These are phyloP conservation scores for Phortica okadai DNA, from an alignment of 2,888 invertebrate genomes.

Conservation along the genomic window DNA sequence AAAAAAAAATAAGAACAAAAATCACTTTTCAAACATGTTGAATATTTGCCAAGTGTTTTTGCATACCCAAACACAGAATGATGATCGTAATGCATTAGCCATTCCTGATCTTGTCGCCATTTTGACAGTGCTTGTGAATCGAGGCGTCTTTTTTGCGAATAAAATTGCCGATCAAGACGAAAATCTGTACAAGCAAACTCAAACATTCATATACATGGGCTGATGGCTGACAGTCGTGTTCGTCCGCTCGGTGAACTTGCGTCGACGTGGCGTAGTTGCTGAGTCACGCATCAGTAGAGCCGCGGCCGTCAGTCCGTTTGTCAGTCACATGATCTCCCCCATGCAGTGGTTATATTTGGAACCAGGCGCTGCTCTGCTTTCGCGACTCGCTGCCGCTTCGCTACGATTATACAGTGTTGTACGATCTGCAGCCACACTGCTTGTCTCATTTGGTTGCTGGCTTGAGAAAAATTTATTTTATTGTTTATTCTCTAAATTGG, in stretches of 20 bases:
- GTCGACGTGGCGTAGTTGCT: not conserved
- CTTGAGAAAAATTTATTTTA: conserved; percentile 11
- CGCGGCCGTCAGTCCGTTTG: not conserved
- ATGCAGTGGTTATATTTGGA: conserved; percentile 67
- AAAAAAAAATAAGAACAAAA: not conserved
- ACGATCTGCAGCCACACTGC: not conserved
- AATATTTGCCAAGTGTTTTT: conserved; percentile 15
- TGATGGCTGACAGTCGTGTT: conserved; percentile 12
- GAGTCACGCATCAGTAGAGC: conserved; percentile 19
- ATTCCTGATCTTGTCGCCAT: conserved; percentile 18
- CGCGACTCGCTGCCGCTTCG: conserved; percentile 15
- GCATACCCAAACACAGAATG: not conserved
- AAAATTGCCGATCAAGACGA: conserved; percentile 36
- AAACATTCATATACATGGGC: not conserved
- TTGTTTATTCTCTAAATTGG: conserved; percentile 23
- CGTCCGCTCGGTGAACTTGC: not conserved
- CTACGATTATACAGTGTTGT: not conserved
- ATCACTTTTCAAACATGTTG: conserved; percentile 25
- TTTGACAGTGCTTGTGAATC: not conserved
- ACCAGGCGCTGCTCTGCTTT: conserved; percentile 39
- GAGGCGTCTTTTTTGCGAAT: conserved; percentile 31
- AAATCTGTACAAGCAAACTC: not conserved
- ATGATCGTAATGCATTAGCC: conserved; percentile 5
- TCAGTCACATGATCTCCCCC: conserved; percentile 64
- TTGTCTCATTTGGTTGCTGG: not conserved